A percentile compares a stretch with the other conserved stretches of the same genome.
Evolutionary conservation across 2,113 vertebrate species (phyloP).

Genomic region (Ptilonorhynchus violaceus): DNA sequence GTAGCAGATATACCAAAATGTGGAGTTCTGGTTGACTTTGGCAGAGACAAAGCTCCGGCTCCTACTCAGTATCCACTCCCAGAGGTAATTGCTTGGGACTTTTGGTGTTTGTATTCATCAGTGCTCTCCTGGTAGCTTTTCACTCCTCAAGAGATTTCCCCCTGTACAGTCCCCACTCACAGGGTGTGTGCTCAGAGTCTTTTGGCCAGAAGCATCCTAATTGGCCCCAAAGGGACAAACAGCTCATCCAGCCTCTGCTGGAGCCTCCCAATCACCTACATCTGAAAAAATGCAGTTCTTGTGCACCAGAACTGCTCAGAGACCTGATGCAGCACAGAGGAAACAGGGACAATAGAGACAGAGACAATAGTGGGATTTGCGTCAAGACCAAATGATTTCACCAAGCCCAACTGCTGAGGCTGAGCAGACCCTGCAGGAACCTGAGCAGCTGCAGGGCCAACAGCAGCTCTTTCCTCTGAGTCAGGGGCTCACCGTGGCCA

Average conservation of each 20-base stretch:
- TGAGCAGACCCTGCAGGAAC: background rate
- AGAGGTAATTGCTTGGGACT: slow-evolving; percentile 72
- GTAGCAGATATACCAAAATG: slow-evolving; percentile 81
- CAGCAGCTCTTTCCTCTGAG: background rate
- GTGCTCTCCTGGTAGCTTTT: background rate
- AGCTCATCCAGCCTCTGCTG: background rate
- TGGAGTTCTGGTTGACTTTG: slow-evolving; percentile 82
- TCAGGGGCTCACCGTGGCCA: accelerated
- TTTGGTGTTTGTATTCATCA: background rate
- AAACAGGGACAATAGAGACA: slow-evolving; percentile 18
- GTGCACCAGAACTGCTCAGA: background rate
- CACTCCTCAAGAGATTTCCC: background rate
- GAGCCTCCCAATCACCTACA: background rate
- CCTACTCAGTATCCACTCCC: slow-evolving; percentile 83
- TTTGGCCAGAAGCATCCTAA: background rate
- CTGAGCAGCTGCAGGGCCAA: accelerated
- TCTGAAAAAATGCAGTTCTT: slow-evolving; percentile 14
- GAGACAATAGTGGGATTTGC: slow-evolving; percentile 47
- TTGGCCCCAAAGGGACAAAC: background rate
- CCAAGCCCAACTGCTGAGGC: background rate
- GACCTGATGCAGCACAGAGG: slow-evolving; percentile 22
- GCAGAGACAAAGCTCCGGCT: slow-evolving; percentile 67
- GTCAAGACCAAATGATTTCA: background rate
- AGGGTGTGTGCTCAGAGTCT: background rate
- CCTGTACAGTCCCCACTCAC: background rate